phyloP scores from a whole-genome alignment of 2,797 vertebrate genomes.

The Kryptopterus vitreolus region DNA sequence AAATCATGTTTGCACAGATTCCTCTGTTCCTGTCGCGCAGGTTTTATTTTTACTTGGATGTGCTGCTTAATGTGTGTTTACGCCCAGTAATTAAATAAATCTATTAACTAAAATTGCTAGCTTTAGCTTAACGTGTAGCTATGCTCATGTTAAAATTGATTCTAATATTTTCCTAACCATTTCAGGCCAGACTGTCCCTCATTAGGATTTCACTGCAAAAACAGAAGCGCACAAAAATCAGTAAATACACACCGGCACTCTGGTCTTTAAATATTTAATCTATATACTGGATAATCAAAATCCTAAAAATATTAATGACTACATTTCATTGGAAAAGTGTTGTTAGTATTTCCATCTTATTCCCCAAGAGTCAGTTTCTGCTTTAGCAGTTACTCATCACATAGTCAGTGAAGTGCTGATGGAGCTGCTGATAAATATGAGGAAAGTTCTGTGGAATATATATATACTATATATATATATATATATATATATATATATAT shows the following conservation, averaged over 20 bases:
- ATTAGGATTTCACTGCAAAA: not conserved
- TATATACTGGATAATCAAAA: not conserved
- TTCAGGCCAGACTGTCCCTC: not conserved
- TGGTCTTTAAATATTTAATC: not conserved
- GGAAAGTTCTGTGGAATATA: too few species aligned
- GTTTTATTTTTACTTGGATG: too few species aligned
- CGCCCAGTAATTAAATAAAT: too few species aligned
- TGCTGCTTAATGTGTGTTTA: too few species aligned
- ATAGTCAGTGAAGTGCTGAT: not conserved
- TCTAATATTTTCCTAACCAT: too few species aligned
- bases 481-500: too few species aligned
- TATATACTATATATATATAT: too few species aligned
- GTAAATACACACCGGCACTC: not conserved
- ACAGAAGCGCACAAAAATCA: not conserved
- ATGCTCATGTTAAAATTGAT: too few species aligned
- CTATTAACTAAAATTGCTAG: too few species aligned
- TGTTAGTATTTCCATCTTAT: not conserved
- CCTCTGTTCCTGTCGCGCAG: too few species aligned
- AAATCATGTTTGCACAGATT: too few species aligned
- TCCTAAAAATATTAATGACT: not conserved
- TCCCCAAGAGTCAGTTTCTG: slow-evolving; percentile 11
- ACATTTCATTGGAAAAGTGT: not conserved
- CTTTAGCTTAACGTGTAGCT: too few species aligned
- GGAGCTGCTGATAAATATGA: slow-evolving; percentile 3
- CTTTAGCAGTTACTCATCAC: not conserved